Evolutionary conservation across 2,888 invertebrate species (phyloP).

Genomic region (Eupithecia insigniata): DNA sequence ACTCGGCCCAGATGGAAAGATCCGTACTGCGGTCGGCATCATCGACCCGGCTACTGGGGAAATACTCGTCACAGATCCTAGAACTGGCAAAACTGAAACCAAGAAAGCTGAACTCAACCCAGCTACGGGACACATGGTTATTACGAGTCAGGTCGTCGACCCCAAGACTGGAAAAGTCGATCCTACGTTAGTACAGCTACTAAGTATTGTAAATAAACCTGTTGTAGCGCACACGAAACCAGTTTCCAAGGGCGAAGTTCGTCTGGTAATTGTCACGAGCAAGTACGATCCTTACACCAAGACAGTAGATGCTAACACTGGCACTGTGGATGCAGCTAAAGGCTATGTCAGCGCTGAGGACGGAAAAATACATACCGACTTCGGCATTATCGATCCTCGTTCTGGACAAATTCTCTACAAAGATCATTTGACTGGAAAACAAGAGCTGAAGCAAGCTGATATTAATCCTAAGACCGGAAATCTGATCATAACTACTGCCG

Average conservation of each 20-base stretch:
- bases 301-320: slow-evolving; percentile 82
- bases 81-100: slow-evolving; percentile 80
- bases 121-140: slow-evolving; percentile 81
- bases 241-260: slow-evolving; percentile 71
- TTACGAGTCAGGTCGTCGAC: slow-evolving; percentile 83
- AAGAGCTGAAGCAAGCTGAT: slow-evolving; percentile 86
- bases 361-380: slow-evolving; percentile 85
- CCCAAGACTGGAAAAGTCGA: slow-evolving; percentile 85
- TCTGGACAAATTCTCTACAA: slow-evolving; percentile 85
- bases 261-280: slow-evolving; percentile 76
- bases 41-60: slow-evolving; percentile 86
- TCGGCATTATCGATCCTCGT: slow-evolving; percentile 85
- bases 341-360: slow-evolving; percentile 81
- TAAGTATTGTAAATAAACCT: slow-evolving; percentile 75
- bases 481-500: slow-evolving; percentile 82
- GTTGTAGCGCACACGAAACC: slow-evolving; percentile 73
- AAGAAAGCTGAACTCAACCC: slow-evolving; percentile 85
- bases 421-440: slow-evolving; percentile 85
- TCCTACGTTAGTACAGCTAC: slow-evolving; percentile 82
- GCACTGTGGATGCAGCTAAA: slow-evolving; percentile 81
- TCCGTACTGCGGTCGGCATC: slow-evolving; percentile 86
- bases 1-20: slow-evolving; percentile 79
- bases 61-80: slow-evolving; percentile 75
- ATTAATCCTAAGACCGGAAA: slow-evolving; percentile 85
- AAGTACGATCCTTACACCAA: slow-evolving; percentile 86